Conservation (phyloP, 1,140 invertebrate genomes). For the Drosophila azteca region DNA sequence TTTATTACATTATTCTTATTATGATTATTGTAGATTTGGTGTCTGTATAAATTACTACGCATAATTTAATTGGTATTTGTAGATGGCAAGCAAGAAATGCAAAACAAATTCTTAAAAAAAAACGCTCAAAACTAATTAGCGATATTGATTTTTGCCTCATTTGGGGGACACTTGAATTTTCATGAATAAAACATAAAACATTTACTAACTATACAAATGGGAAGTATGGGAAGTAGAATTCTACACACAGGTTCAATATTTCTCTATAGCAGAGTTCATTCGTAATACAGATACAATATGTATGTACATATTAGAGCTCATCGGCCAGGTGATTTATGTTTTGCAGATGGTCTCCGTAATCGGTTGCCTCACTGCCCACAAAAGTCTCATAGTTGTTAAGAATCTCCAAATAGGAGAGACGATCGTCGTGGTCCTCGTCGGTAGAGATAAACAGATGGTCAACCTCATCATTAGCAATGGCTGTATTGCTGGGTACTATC, state of each 20-base stretch:
- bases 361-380: constrained; percentile 98
- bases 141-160: constrained; percentile 39
- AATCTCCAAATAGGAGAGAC: constrained; percentile 94
- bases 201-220: constrained; percentile 63
- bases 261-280: constrained; percentile 25
- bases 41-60: constrained; percentile 72
- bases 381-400: constrained; percentile 95
- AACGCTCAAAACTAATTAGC: constrained; percentile 41
- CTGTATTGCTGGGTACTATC: constrained; percentile 96
- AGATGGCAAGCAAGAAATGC: constrained; percentile 9
- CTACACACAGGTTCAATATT: constrained; percentile 42
- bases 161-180: constrained; percentile 40
- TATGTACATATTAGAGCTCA: constrained; percentile 87
- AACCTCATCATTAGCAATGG: constrained; percentile 95
- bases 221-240: constrained; percentile 38
- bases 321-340: constrained; percentile 91
- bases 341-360: constrained; percentile 95
- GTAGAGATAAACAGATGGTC: constrained; percentile 95
- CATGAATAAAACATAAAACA: constrained; percentile 61
- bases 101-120: constrained; percentile 18
- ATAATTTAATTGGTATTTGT: constrained; percentile 43
- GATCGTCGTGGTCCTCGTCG: constrained; percentile 94
- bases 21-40: constrained; percentile 63
- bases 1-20: constrained; percentile 48
- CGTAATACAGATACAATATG: neutral